Percentiles rank a stretch among this genome's conserved stretches.
Evolutionary conservation across 2,797 vertebrate genomes (phyloP).

Genomic region (Lutjanus argentimaculatus): DNA sequence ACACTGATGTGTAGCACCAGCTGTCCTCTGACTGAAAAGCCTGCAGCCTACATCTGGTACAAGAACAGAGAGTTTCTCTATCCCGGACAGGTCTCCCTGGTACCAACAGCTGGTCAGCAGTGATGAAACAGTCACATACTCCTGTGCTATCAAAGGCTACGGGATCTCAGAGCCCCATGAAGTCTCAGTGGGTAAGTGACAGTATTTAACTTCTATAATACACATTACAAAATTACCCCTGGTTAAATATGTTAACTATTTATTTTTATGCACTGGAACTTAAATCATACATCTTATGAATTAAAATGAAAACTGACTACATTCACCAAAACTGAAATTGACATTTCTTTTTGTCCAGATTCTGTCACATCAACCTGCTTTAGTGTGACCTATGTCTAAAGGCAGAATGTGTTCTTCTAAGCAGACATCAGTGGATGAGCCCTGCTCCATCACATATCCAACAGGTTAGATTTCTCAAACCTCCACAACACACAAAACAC

Average conservation of each 20-base stretch:
- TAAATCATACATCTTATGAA: neutral
- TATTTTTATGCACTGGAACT: too few species aligned
- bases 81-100: constrained; percentile 44
- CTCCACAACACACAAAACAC: neutral
- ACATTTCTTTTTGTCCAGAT: constrained; percentile 24
- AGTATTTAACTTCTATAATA: neutral
- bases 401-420: constrained; percentile 21
- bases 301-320: neutral
- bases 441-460: constrained; percentile 57
- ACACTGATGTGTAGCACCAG: constrained; percentile 60
- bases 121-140: constrained; percentile 48
- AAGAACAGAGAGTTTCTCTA: constrained; percentile 40
- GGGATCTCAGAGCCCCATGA: constrained; percentile 40
- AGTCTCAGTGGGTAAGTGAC: constrained; percentile 59
- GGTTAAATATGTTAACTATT: neutral
- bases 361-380: constrained; percentile 41
- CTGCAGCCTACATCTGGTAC: constrained; percentile 53
- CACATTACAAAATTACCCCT: neutral
- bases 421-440: neutral
- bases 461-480: constrained; percentile 21
- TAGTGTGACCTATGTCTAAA: constrained; percentile 20
- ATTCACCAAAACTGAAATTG: neutral
- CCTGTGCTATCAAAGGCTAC: constrained; percentile 52
- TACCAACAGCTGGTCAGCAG: constrained; percentile 50
- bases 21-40: constrained; percentile 51